Evolutionary conservation across 2,888 invertebrate species (phyloP).

Genomic region (Chloroclystis v-ata): DNA sequence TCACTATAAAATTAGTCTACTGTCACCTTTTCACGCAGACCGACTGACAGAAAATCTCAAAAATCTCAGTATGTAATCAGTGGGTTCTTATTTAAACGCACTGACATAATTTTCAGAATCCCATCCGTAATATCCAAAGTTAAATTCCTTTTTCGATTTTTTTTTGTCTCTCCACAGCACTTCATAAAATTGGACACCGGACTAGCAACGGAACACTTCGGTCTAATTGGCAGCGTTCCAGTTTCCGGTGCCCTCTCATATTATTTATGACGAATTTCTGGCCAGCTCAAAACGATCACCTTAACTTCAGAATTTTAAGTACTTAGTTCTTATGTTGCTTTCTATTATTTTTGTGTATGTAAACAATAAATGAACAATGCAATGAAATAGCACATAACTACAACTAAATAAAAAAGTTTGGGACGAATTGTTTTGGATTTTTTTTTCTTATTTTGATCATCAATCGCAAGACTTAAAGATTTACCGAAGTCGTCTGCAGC

Average conservation of each 20-base stretch:
- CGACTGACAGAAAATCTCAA: too few relatives aligned
- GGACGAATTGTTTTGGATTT: too few relatives aligned
- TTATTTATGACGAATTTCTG: constrained; percentile 43
- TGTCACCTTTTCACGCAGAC: too few relatives aligned
- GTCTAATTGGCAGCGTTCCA: constrained; percentile 48
- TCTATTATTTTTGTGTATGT: constrained; percentile 11
- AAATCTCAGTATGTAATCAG: too few relatives aligned
- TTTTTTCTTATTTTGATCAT: too few relatives aligned
- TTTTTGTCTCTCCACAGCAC: constrained; percentile 31
- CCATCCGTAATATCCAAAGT: constrained; percentile 26
- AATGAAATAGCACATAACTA: too few relatives aligned
- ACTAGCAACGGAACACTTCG: constrained; percentile 36
- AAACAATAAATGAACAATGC: too few relatives aligned
- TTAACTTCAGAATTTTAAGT: constrained; percentile 23
- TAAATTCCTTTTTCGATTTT: constrained; percentile 30
- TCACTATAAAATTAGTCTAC: too few relatives aligned
- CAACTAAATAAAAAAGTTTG: too few relatives aligned
- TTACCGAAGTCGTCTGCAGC: too few relatives aligned
- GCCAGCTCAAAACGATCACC: constrained; percentile 19
- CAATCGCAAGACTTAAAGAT: too few relatives aligned
- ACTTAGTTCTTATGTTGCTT: constrained; percentile 9
- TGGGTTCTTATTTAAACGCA: too few relatives aligned
- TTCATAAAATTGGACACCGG: constrained; percentile 35
- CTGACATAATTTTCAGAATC: constrained; percentile 24
- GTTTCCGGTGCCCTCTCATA: constrained; percentile 38